Conservation (phyloP, 2,888 invertebrate species). For the Philonicus albiceps region DNA sequence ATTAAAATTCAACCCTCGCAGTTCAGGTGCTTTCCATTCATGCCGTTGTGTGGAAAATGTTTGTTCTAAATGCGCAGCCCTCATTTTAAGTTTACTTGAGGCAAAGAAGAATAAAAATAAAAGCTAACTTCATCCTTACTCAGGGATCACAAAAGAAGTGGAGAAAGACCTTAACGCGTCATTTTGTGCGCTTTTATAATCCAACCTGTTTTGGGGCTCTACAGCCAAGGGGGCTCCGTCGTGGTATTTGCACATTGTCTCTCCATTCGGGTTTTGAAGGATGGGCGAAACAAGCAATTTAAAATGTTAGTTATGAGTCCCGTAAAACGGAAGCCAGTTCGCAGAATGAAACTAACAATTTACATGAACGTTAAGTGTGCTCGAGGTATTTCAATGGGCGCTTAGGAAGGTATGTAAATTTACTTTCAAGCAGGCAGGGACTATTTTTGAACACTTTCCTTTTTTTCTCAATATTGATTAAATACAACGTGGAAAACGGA, state of each 20-base stretch:
- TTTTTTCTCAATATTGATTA: neutral
- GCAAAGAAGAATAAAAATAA: neutral
- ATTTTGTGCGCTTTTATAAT: constrained; percentile 18
- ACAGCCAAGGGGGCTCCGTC: neutral
- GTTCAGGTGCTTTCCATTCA: neutral
- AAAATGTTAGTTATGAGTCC: constrained; percentile 19
- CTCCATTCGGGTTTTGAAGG: neutral
- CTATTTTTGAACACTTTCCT: constrained; percentile 16
- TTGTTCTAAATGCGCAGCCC: constrained; percentile 1
- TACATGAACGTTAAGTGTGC: neutral
- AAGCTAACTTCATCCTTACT: constrained; percentile 7
- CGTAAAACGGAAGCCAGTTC: neutral
- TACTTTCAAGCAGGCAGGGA: neutral
- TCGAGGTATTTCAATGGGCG: neutral
- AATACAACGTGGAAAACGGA: neutral
- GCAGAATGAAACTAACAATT: constrained; percentile 4
- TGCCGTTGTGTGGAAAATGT: neutral
- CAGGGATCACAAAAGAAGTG: neutral
- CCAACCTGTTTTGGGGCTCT: neutral
- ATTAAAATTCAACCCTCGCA: neutral
- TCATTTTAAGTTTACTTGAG: constrained; percentile 17
- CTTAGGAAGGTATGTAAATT: constrained; percentile 20
- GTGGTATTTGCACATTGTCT: neutral
- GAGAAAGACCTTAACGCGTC: constrained; percentile 15
- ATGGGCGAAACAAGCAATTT: neutral